A percentile compares a stretch with the other conserved stretches of the same genome.
These are phyloP conservation scores for Montipora efflorescens DNA, from an alignment of 64 coral and sea anemone genomes.

Conservation along the genomic window DNA sequence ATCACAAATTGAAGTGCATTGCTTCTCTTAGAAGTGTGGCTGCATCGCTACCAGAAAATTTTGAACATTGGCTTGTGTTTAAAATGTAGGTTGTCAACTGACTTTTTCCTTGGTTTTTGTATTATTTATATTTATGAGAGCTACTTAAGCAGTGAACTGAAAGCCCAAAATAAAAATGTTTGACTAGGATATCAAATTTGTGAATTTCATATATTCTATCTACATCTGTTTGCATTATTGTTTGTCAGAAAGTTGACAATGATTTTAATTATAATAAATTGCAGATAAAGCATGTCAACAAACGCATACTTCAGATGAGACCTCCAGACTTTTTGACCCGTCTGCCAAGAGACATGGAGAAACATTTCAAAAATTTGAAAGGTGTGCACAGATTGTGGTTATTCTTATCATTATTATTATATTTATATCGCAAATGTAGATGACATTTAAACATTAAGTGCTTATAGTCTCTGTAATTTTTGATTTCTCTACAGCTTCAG, in stretches of 20 bases:
- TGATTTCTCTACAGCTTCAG: conserved; percentile 58
- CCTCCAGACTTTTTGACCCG: conserved; percentile 65
- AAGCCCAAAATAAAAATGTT: no score
- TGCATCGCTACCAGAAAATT: background rate
- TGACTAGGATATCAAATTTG: no score
- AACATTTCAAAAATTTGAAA: conserved; percentile 76
- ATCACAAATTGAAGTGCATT: no score
- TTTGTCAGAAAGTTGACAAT: background rate
- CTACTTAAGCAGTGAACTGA: no score
- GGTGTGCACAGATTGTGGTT: background rate
- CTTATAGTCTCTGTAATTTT: background rate
- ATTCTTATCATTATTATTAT: background rate
- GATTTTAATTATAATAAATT: background rate
- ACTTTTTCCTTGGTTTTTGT: background rate
- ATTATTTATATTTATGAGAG: no score
- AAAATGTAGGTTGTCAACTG: background rate
- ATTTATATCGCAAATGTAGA: no score
- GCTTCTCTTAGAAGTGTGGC: no score
- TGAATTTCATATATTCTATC: no score
- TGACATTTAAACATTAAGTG: background rate
- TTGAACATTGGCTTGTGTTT: background rate
- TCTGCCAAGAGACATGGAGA: conserved; percentile 75
- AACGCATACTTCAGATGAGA: conserved; percentile 60
- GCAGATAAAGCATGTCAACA: conserved; percentile 66
- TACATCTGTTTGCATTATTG: no score